A percentile compares a stretch with the other conserved stretches of the same genome.
Conservation (phyloP, 2,113 vertebrate species). For the Sciurus niger region DNA sequence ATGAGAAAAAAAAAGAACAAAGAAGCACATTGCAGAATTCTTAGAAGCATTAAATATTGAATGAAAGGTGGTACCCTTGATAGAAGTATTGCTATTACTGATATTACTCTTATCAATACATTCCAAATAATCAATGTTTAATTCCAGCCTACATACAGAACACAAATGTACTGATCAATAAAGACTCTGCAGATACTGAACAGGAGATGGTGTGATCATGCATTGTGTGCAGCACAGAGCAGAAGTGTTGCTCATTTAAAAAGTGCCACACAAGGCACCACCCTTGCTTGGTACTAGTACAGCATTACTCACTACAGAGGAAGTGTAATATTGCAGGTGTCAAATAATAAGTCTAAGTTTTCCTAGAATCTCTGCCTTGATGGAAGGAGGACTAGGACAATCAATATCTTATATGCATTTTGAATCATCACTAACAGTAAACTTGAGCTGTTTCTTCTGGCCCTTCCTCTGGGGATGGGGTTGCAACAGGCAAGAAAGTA, state of each 20-base stretch:
- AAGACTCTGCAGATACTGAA: not conserved
- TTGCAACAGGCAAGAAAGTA: not conserved
- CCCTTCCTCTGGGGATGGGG: not conserved
- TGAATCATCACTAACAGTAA: not conserved
- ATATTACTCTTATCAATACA: not conserved
- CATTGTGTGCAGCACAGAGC: fast-evolving
- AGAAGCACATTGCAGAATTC: not conserved
- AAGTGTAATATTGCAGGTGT: not conserved
- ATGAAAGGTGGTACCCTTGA: not conserved
- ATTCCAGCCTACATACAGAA: not conserved
- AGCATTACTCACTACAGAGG: not conserved
- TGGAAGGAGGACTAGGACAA: not conserved
- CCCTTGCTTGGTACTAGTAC: not conserved
- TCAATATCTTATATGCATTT: not conserved
- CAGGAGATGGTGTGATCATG: not conserved
- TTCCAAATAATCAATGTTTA: not conserved
- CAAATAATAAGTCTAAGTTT: not conserved
- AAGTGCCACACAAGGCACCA: not conserved
- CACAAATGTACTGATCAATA: not conserved
- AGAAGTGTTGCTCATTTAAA: not conserved
- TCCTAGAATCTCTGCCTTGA: not conserved
- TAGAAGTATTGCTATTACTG: not conserved
- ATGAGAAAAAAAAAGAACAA: not conserved
- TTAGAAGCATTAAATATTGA: not conserved
- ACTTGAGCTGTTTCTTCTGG: not conserved